Evolutionary conservation across 2,113 vertebrate genomes (phyloP).

Genomic region (Eulemur rufifrons): DNA sequence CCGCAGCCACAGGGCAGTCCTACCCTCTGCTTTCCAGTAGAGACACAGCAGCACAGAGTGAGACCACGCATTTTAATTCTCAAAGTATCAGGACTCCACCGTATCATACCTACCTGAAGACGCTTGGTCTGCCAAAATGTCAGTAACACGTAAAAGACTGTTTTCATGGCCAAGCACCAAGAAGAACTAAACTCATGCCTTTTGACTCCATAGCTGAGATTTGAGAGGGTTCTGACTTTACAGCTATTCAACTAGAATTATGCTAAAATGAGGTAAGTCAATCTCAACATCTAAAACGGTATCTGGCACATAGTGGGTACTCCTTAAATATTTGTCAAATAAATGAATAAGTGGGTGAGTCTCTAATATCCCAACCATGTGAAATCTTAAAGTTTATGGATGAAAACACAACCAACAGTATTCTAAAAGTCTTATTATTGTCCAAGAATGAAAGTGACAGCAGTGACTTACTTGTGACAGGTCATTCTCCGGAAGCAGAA

Average conservation of each 20-base stretch:
- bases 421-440: neutral
- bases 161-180: neutral
- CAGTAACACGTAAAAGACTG: neutral
- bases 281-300: neutral
- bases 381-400: neutral
- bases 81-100: neutral
- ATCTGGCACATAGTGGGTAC: neutral
- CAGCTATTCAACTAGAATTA: neutral
- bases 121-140: neutral
- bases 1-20: neutral
- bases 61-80: neutral
- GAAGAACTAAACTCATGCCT: neutral
- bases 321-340: neutral
- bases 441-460: neutral
- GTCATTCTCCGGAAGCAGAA: conserved; percentile 84
- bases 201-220: neutral
- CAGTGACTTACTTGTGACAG: conserved; percentile 54
- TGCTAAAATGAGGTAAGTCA: neutral
- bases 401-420: neutral
- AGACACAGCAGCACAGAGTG: neutral
- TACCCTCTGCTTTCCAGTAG: neutral
- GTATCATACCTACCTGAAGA: neutral
- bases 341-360: neutral
- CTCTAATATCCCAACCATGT: neutral
- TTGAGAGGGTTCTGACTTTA: neutral